A percentile compares a stretch with the other conserved stretches of the same genome.
Evolutionary conservation across 23 tunicate genomes (phyloP).

Genomic region (Ascidia mentula): DNA sequence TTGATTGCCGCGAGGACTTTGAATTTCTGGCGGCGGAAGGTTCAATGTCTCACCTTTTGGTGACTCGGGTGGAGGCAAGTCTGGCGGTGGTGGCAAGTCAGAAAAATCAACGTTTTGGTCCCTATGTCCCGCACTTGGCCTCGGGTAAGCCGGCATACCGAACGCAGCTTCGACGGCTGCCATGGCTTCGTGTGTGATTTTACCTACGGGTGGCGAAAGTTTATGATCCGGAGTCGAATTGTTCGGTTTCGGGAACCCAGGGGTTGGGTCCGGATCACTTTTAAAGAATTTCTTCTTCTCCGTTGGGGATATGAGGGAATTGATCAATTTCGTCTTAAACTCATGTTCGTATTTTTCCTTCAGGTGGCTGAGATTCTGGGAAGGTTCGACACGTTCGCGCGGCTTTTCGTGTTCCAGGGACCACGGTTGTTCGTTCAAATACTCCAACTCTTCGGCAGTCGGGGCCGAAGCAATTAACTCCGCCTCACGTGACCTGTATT

Average conservation of each 20-base stretch:
- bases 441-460: not conserved
- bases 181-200: not conserved
- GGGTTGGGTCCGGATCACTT: not conserved
- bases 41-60: not conserved
- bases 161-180: not conserved
- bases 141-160: not conserved
- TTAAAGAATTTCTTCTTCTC: constrained; percentile 39
- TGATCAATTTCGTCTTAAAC: constrained; percentile 34
- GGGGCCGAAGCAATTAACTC: not conserved
- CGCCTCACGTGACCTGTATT: not conserved
- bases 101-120: not conserved
- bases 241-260: not conserved
- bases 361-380: constrained; percentile 10
- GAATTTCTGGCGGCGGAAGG: not conserved
- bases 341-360: constrained; percentile 27
- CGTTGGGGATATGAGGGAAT: constrained; percentile 37
- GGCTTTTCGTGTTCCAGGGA: constrained; percentile 7
- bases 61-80: constrained; percentile 27
- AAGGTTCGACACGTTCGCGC: constrained; percentile 6
- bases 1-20: not conserved
- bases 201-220: not conserved
- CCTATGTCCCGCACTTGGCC: not conserved
- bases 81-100: constrained; percentile 47
- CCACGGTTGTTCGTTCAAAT: constrained; percentile 11
- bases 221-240: not conserved